Evolutionary conservation across 2,888 invertebrate species (phyloP), one percentile per base, ranked within the genome.

Genomic region (Iselma pallidipennis): DNA sequence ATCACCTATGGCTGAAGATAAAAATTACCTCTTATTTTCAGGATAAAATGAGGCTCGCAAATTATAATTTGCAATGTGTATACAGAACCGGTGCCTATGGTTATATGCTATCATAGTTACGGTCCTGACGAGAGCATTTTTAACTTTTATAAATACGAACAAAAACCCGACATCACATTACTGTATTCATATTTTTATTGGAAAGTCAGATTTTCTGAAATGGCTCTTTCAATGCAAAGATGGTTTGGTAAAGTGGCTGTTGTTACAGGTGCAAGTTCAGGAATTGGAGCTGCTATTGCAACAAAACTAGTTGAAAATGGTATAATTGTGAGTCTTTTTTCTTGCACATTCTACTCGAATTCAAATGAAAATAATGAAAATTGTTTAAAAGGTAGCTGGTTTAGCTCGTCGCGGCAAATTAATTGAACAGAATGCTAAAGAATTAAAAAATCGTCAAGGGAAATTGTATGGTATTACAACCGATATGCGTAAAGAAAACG

Each of bases 231-330:
- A 10, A 84, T 86, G 84, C 85, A 89, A 19, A 85, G 86, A 51
- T 88, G 88, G 88, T 70, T 74, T 4, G 86, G 86, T 63, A 85
- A 85, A 70, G 83, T 86, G 0, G 88, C 88, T 0, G 83, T 89
- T 14, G 87, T 89, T 52, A 88, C 88, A 0, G 89, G 89, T 1
- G 87, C 87, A 7, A 88, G 87, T 74, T 81, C 84, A 0, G 89
- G 88, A 4, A 88, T 89, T 57, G 89, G 86, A 14, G 83, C 82
- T 1, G 83, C 82, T 4, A 80, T 85, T 49, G 78, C 79, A 4
- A 71, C 76, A 65, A 80, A 82, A 57, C 76, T 87, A 29, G 80
- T 83, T 1, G 76, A 80, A 48, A 76, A 80, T 6, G 88, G 87
- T 0, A 66, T 88, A 58, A 81, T 81, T 55, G 88, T 88, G 68